Evolutionary conservation across 2,113 vertebrate species (phyloP).

Genomic region (Trichechus manatus): DNA sequence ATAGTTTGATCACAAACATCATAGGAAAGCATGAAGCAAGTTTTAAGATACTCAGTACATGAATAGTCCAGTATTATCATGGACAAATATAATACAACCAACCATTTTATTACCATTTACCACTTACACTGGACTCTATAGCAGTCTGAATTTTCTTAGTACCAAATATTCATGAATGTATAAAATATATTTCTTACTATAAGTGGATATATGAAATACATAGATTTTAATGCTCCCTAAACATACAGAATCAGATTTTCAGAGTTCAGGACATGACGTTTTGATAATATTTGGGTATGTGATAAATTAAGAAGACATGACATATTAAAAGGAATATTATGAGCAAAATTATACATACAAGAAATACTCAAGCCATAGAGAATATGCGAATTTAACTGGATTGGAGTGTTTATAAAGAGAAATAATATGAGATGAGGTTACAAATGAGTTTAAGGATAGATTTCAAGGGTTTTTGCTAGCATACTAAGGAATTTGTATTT

Average conservation of each 20-base stretch:
- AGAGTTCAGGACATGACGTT: neutral
- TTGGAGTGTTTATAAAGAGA: neutral
- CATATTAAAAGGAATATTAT: too few relatives aligned
- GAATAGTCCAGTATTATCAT: neutral
- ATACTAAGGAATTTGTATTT: neutral
- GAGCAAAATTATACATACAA: too few relatives aligned
- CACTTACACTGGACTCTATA: neutral
- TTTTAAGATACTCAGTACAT: neutral
- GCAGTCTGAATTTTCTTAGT: constrained; percentile 5
- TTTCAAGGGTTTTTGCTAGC: neutral
- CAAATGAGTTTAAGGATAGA: neutral
- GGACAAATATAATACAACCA: neutral
- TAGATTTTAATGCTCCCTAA: neutral
- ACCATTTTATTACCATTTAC: neutral
- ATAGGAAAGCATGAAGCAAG: neutral
- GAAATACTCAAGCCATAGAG: too few relatives aligned
- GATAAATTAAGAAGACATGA: too few relatives aligned
- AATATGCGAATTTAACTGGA: too few relatives aligned
- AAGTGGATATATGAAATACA: neutral
- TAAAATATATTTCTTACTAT: neutral
- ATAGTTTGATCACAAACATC: neutral
- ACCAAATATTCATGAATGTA: constrained; percentile 20
- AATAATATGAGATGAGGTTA: neutral
- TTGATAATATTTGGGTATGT: neutral
- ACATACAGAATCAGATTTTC: neutral